Percentiles rank a stretch among this genome's conserved stretches.
Conservation (phyloP, 37 sponge, comb jelly and placozoan species). For the Spongilla lacustris region DNA sequence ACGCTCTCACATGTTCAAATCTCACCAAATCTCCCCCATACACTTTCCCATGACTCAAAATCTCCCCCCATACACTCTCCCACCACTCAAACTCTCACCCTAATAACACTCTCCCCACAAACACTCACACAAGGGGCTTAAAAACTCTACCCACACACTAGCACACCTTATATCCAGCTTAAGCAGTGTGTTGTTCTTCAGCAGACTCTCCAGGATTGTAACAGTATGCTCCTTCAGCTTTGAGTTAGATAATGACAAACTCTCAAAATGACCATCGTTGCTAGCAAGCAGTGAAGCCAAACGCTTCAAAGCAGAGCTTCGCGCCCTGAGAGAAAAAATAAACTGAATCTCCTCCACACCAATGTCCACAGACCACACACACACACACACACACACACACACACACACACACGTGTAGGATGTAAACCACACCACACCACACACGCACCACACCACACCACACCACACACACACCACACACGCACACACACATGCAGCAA, state of each 20-base stretch:
- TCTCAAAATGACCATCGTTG: conserved; percentile 55
- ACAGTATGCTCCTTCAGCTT: conserved; percentile 56
- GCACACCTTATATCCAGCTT: conserved; percentile 76
- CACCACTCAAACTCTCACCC: too few species aligned
- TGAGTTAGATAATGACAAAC: conserved; percentile 56
- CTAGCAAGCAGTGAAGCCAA: conserved; percentile 28
- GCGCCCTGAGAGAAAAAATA: not conserved
- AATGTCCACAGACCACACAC: not conserved
- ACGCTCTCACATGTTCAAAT: too few species aligned
- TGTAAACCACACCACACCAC: not conserved
- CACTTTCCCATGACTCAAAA: too few species aligned
- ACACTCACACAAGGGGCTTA: not conserved
- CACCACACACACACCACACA: not conserved
- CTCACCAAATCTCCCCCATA: too few species aligned
- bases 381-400: not conserved
- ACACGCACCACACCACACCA: not conserved
- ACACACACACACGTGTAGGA: too few species aligned
- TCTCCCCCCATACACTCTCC: too few species aligned
- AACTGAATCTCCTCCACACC: not conserved
- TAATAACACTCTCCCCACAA: not conserved
- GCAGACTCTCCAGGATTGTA: conserved; percentile 47
- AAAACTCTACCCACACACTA: not conserved
- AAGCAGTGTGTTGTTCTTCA: conserved; percentile 43
- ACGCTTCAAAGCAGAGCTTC: conserved; percentile 19
- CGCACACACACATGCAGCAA: not conserved